Evolutionary conservation across 2,113 vertebrate genomes (phyloP).

Genomic region (Aphelocoma coerulescens): DNA sequence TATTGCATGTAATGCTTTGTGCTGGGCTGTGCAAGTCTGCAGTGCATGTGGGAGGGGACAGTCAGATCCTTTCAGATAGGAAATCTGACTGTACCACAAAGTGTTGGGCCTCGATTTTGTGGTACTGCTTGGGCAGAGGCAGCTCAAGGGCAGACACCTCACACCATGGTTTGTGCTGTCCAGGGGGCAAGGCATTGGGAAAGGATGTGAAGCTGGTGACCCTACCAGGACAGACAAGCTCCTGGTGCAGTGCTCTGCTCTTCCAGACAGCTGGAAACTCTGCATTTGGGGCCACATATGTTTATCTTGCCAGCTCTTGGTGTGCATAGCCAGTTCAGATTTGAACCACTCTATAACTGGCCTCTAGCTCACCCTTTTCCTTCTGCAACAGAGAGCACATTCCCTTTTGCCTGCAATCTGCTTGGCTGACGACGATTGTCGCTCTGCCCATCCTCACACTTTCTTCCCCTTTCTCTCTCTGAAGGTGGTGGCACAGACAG

Average conservation of each 20-base stretch:
- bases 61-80: not conserved
- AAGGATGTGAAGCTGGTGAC: not conserved
- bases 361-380: not conserved
- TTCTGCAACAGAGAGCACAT: not conserved
- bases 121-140: not conserved
- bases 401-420: not conserved
- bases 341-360: not conserved
- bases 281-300: not conserved
- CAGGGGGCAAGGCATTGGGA: not conserved
- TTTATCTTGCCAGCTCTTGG: not conserved
- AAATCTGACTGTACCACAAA: not conserved
- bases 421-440: not conserved
- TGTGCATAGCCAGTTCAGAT: not conserved
- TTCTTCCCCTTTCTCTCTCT: conserved; percentile 13
- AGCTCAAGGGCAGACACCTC: not conserved
- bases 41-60: not conserved
- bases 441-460: not conserved
- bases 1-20: not conserved
- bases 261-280: not conserved
- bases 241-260: not conserved
- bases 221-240: not conserved
- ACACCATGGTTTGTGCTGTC: not conserved
- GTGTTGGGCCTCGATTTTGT: not conserved
- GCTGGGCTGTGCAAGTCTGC: not conserved
- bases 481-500: conserved; percentile 80